phyloP scores from a whole-genome alignment of 2,113 vertebrate genomes.

The Puntigrus tetrazona region DNA sequence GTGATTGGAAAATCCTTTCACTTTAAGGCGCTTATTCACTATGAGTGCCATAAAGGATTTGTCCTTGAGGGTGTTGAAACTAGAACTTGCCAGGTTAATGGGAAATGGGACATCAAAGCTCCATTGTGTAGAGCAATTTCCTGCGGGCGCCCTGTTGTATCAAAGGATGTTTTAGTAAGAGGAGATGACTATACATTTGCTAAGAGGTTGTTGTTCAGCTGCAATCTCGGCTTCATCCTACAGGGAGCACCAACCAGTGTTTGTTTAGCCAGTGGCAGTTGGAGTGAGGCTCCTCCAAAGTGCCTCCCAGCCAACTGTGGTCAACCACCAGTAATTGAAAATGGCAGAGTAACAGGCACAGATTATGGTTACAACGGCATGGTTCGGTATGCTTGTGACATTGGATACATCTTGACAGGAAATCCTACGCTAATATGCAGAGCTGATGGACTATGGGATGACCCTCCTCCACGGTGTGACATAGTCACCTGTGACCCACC shows the following conservation, averaged over 20 bases:
- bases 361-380: constrained; percentile 80
- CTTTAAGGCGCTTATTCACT: constrained; percentile 74
- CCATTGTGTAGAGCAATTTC: constrained; percentile 83
- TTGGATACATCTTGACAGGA: constrained; percentile 83
- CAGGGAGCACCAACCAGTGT: constrained; percentile 76
- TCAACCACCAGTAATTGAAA: constrained; percentile 67
- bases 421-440: constrained; percentile 75
- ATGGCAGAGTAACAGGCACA: constrained; percentile 76
- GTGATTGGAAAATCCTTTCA: constrained; percentile 77
- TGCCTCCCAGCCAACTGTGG: constrained; percentile 81
- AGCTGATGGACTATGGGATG: constrained; percentile 85
- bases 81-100: constrained; percentile 82
- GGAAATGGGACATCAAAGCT: constrained; percentile 82
- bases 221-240: constrained; percentile 82
- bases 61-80: constrained; percentile 75
- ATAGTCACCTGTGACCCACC: constrained; percentile 84
- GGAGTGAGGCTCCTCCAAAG: constrained; percentile 79
- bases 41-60: constrained; percentile 85
- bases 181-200: constrained; percentile 81
- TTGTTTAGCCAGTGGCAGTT: constrained; percentile 86
- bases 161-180: constrained; percentile 73
- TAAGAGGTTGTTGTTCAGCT: constrained; percentile 76
- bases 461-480: constrained; percentile 80
- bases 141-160: constrained; percentile 79
- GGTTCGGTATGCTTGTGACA: constrained; percentile 81